Conservation (phyloP, 2,797 vertebrate species). For the Poliocrania exsul region DNA sequence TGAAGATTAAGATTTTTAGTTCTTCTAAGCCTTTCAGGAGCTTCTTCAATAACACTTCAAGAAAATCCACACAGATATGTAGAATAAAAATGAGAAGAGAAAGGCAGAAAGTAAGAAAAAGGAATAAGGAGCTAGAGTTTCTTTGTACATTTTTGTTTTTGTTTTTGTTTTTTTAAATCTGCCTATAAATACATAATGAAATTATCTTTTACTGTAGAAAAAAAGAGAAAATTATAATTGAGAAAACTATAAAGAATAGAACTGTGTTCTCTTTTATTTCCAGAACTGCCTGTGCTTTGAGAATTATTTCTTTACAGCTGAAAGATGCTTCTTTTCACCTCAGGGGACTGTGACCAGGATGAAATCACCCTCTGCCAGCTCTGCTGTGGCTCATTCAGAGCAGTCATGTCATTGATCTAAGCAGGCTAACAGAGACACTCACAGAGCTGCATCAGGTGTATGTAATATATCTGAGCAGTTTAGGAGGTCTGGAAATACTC, state of each 20-base stretch:
- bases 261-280: not conserved
- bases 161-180: not conserved
- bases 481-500: not conserved
- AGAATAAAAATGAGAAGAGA: not conserved
- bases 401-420: not conserved
- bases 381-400: not conserved
- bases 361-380: not conserved
- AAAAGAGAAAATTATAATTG: not conserved
- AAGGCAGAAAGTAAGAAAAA: not conserved
- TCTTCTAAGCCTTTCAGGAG: not conserved
- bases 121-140: not conserved
- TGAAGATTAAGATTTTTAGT: not conserved
- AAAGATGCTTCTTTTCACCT: not conserved
- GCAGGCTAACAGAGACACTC: not conserved
- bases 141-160: not conserved
- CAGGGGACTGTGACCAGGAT: accelerated
- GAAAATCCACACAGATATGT: not conserved
- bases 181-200: not conserved
- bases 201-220: not conserved
- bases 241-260: not conserved
- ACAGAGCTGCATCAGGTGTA: not conserved
- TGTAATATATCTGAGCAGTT: not conserved
- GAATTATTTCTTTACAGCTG: not conserved
- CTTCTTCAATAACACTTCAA: not conserved
- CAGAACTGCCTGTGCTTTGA: not conserved